Evolutionary conservation across 2,113 vertebrate species (phyloP).

Genomic region (Mus pahari): DNA sequence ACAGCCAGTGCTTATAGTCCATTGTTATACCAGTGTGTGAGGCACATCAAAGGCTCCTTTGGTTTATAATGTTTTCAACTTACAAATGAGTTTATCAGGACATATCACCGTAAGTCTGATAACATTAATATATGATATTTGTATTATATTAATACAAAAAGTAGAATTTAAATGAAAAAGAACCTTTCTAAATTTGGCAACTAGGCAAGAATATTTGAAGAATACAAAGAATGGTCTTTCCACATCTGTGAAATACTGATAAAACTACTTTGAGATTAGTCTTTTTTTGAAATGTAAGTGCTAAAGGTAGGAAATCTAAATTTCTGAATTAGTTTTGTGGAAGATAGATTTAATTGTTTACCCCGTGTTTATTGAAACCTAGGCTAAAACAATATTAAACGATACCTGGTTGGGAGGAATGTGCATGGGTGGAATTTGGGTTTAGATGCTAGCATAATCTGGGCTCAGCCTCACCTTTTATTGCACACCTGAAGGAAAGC

Average conservation of each 20-base stretch:
- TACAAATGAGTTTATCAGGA: background rate
- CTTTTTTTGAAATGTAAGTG: slow-evolving; percentile 10
- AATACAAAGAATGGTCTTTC: background rate
- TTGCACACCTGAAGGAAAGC: background rate
- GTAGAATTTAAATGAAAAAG: slow-evolving; percentile 7
- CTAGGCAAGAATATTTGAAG: slow-evolving; percentile 20
- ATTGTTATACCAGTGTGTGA: background rate
- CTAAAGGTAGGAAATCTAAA: background rate
- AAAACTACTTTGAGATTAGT: slow-evolving; percentile 30
- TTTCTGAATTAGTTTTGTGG: background rate
- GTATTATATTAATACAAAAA: background rate
- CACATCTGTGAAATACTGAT: slow-evolving; percentile 36
- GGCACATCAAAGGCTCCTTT: background rate
- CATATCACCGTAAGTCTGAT: no score
- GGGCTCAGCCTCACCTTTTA: background rate
- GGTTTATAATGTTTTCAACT: background rate
- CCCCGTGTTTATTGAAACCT: background rate
- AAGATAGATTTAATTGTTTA: background rate
- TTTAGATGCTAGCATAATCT: background rate
- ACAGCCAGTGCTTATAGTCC: no score
- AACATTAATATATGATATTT: background rate
- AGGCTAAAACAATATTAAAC: background rate
- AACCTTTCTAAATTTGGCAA: background rate
- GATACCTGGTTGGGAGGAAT: background rate
- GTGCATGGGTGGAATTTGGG: background rate